These are phyloP conservation scores for Venustaconcha ellipsiformis DNA, from an alignment of 1,140 invertebrate genomes.

Conservation along the genomic window DNA sequence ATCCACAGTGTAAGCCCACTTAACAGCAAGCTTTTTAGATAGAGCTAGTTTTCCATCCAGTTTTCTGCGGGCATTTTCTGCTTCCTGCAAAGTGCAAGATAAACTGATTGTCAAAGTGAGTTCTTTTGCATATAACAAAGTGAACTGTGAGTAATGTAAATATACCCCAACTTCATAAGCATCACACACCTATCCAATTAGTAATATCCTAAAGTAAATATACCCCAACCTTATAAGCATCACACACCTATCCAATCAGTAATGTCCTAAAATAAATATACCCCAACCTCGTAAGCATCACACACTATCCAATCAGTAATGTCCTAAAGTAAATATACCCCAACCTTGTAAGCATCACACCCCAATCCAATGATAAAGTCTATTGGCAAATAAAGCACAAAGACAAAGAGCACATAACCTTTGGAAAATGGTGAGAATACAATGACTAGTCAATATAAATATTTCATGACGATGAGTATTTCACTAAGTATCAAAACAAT, in stretches of 20 bases:
- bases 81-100: slow-evolving; percentile 44
- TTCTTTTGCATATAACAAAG: not conserved
- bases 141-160: too few species aligned
- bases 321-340: too few species aligned
- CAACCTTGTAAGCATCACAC: too few species aligned
- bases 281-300: too few species aligned
- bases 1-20: slow-evolving; percentile 61
- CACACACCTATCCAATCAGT: too few species aligned
- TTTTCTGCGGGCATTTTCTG: slow-evolving; percentile 49
- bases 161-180: too few species aligned
- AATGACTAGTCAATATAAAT: too few species aligned
- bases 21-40: slow-evolving; percentile 81
- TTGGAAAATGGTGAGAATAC: not conserved
- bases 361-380: not conserved
- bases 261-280: too few species aligned
- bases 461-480: not conserved
- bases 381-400: not conserved
- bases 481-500: not conserved
- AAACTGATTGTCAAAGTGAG: not conserved
- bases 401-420: not conserved
- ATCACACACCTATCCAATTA: not conserved
- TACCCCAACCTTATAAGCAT: too few species aligned
- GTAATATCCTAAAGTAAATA: too few species aligned
- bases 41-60: slow-evolving; percentile 83
- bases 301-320: too few species aligned